These are phyloP conservation scores for Boloria selene DNA, from an alignment of 2,888 invertebrate species.

Conservation along the genomic window DNA sequence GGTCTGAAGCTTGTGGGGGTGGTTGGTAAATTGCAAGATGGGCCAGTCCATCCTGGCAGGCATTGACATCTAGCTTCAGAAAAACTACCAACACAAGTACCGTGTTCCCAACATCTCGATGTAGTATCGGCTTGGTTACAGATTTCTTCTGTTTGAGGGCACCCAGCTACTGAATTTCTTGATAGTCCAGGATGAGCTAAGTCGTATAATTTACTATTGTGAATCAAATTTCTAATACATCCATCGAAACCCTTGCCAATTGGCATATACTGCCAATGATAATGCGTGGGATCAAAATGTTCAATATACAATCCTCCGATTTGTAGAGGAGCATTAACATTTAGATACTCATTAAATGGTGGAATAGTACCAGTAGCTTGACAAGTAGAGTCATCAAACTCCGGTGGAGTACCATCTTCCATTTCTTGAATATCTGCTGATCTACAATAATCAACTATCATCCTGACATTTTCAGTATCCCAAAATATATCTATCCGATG, in stretches of 20 bases:
- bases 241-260: constrained; percentile 96
- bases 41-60: constrained; percentile 97
- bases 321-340: constrained; percentile 97
- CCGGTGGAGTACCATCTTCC: constrained; percentile 94
- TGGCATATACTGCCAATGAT: constrained; percentile 95
- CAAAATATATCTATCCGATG: constrained; percentile 98
- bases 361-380: constrained; percentile 95
- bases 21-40: constrained; percentile 91
- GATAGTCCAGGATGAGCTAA: constrained; percentile 95
- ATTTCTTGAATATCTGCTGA: constrained; percentile 93
- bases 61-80: constrained; percentile 96
- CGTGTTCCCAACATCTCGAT: constrained; percentile 94
- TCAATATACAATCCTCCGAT: constrained; percentile 96
- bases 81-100: constrained; percentile 95
- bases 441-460: constrained; percentile 96
- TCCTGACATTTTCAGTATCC: constrained; percentile 95
- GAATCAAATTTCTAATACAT: constrained; percentile 96
- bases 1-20: constrained; percentile 95
- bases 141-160: constrained; percentile 95
- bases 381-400: constrained; percentile 94
- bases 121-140: constrained; percentile 94
- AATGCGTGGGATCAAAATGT: constrained; percentile 93
- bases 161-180: constrained; percentile 93
- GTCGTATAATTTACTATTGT: constrained; percentile 98
- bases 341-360: constrained; percentile 97